Evolutionary conservation across 2,888 invertebrate species (phyloP).

Genomic region (Epistrophe grossulariae): DNA sequence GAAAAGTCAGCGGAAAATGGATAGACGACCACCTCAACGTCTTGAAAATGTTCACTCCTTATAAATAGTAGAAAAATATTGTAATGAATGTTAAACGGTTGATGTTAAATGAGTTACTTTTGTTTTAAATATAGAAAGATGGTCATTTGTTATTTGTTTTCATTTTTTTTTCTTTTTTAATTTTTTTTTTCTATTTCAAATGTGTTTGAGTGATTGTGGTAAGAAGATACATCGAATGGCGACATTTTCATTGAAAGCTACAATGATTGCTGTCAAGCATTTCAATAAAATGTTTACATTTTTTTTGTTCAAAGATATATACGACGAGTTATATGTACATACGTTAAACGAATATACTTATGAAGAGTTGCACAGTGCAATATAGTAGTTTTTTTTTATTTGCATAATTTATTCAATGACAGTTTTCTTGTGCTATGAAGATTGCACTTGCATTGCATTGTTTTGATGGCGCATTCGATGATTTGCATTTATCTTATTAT

Average conservation of each 20-base stretch:
- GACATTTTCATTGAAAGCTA: slow-evolving; percentile 27
- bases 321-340: not conserved
- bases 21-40: slow-evolving; percentile 31
- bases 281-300: slow-evolving; percentile 29
- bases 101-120: slow-evolving; percentile 39
- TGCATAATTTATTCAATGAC: slow-evolving; percentile 50
- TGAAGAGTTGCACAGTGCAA: slow-evolving; percentile 28
- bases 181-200: not conserved
- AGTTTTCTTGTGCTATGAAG: slow-evolving; percentile 32
- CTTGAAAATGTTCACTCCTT: slow-evolving; percentile 7
- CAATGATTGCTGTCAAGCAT: slow-evolving; percentile 30
- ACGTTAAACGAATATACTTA: not conserved
- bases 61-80: slow-evolving; percentile 17
- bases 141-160: slow-evolving; percentile 31
- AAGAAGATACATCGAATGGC: slow-evolving; percentile 23
- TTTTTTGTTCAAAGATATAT: not conserved
- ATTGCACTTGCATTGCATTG: slow-evolving; percentile 16
- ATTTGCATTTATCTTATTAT: slow-evolving; percentile 40
- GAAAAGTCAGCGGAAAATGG: slow-evolving; percentile 37
- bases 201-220: slow-evolving; percentile 43
- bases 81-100: slow-evolving; percentile 37
- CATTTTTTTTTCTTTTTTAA: not conserved
- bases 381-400: slow-evolving; percentile 33
- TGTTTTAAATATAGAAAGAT: slow-evolving; percentile 45
- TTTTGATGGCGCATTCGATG: slow-evolving; percentile 25